phyloP scores from a whole-genome alignment of 2,797 vertebrate species.

The Cryptoblepharus egeriae region DNA sequence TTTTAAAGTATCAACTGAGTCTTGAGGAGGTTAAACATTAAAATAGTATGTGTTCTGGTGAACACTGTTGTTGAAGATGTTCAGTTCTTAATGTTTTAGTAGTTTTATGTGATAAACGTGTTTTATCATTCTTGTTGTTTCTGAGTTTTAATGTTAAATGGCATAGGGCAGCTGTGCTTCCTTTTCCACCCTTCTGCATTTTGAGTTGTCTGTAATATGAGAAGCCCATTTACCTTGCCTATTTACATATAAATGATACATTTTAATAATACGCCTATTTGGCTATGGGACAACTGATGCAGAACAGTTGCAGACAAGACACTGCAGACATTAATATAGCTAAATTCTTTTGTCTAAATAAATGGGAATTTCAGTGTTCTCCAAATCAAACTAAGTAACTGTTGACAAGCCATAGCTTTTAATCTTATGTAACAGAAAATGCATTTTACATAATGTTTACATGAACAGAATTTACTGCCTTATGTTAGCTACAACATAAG shows the following conservation, averaged over 20 bases:
- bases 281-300: slow-evolving; percentile 44
- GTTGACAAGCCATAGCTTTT: slow-evolving; percentile 29
- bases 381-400: slow-evolving; percentile 51
- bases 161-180: slow-evolving; percentile 36
- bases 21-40: slow-evolving; percentile 49
- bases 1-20: slow-evolving; percentile 73
- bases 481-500: slow-evolving; percentile 27
- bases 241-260: slow-evolving; percentile 59
- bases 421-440: slow-evolving; percentile 10
- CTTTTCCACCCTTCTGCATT: slow-evolving; percentile 22
- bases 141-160: not conserved
- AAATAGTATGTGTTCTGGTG: slow-evolving; percentile 45
- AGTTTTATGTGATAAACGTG: slow-evolving; percentile 31
- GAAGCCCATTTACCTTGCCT: slow-evolving; percentile 60
- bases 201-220: slow-evolving; percentile 41
- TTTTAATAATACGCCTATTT: slow-evolving; percentile 56
- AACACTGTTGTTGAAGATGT: slow-evolving; percentile 48
- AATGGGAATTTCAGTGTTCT: slow-evolving; percentile 42
- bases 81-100: slow-evolving; percentile 31
- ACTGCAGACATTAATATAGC: slow-evolving; percentile 49
- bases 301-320: slow-evolving; percentile 31
- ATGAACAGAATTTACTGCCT: not conserved
- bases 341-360: slow-evolving; percentile 50
- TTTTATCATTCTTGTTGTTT: slow-evolving; percentile 40
- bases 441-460: slow-evolving; percentile 16